These are phyloP conservation scores for Myotis yumanensis DNA, from an alignment of 2,113 vertebrate genomes.

Conservation along the genomic window DNA sequence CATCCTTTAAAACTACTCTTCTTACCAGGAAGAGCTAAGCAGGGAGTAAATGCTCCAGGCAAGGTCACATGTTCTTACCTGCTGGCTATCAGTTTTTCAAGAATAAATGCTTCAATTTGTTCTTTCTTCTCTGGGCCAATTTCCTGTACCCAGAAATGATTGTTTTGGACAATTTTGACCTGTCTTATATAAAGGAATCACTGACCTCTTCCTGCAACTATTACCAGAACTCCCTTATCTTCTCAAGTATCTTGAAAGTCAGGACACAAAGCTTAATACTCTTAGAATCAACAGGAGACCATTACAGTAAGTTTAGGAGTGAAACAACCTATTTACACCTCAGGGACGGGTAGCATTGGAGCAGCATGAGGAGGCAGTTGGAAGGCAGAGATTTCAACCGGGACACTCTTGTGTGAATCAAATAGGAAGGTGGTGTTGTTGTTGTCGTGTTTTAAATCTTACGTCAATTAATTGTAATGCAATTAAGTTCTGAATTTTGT, in stretches of 20 bases:
- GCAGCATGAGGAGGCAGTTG: rapidly evolving
- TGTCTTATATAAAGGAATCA: not conserved
- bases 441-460: not conserved
- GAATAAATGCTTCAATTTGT: not conserved
- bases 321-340: not conserved
- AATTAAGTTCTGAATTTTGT: not conserved
- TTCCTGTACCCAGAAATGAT: not conserved
- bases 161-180: not conserved
- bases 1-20: not conserved
- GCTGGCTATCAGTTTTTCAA: not conserved
- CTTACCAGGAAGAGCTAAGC: not conserved
- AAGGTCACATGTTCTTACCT: not conserved
- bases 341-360: rapidly evolving
- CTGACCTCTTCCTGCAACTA: not conserved
- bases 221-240: not conserved
- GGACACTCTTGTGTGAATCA: not conserved
- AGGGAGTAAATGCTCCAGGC: no score
- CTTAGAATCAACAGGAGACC: not conserved
- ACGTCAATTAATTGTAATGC: not conserved
- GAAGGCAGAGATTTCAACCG: not conserved
- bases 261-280: not conserved
- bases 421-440: not conserved
- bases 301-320: not conserved
- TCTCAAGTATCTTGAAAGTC: not conserved
- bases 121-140: not conserved